These are phyloP conservation scores for Microctonus hyperodae DNA, from an alignment of 2,888 invertebrate genomes.

Conservation along the genomic window DNA sequence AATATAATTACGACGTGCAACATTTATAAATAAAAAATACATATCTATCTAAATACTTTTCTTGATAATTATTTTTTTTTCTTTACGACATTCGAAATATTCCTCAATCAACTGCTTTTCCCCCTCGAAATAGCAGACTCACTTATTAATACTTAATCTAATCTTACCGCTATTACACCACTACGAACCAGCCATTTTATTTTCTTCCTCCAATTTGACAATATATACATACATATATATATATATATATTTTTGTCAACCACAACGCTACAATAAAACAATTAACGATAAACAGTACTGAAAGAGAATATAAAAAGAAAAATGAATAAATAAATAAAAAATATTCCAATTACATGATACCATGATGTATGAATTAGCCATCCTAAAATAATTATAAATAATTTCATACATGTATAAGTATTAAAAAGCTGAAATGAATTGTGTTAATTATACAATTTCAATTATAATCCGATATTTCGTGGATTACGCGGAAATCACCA, in stretches of 20 bases:
- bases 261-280: neutral
- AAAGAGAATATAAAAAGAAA: constrained; percentile 33
- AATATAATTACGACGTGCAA: neutral
- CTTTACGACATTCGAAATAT: constrained; percentile 11
- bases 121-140: constrained; percentile 63
- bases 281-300: neutral
- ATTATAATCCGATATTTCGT: constrained; percentile 24
- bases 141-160: constrained; percentile 43
- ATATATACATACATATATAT: neutral
- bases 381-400: neutral
- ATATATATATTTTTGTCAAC: neutral
- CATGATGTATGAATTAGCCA: neutral
- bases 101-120: constrained; percentile 60
- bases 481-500: constrained; percentile 52
- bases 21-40: too few species aligned
- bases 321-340: too few species aligned
- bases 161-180: constrained; percentile 49
- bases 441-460: neutral
- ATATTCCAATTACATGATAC: neutral
- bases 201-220: neutral
- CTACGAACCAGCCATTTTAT: neutral
- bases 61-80: constrained; percentile 9
- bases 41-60: too few species aligned
- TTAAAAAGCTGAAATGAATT: neutral
- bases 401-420: neutral